These are phyloP conservation scores for Pomatorhinus ruficollis DNA, from an alignment of 2,113 vertebrate genomes.

Conservation along the genomic window DNA sequence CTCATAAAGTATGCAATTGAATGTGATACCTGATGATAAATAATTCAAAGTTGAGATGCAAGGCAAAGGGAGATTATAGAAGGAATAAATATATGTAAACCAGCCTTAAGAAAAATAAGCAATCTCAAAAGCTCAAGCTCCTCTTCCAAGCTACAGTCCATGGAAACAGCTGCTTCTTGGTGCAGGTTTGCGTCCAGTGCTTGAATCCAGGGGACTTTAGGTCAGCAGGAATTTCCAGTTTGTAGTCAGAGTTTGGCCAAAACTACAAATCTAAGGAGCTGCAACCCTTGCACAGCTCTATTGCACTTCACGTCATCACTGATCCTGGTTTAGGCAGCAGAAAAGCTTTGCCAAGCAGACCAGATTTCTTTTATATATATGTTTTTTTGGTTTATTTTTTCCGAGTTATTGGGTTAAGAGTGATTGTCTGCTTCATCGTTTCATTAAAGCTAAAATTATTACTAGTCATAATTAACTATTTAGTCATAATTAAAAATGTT, in stretches of 20 bases:
- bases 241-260: background rate
- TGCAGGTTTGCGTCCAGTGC: background rate
- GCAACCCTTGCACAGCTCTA: background rate
- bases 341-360: background rate
- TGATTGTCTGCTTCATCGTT: background rate
- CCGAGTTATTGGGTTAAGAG: background rate
- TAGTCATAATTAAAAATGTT: background rate
- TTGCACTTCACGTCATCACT: background rate
- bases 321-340: background rate
- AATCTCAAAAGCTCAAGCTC: background rate
- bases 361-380: background rate
- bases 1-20: constrained; percentile 59
- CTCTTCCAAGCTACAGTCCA: background rate
- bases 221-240: background rate
- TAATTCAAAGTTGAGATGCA: constrained; percentile 32
- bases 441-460: background rate
- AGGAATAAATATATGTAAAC: background rate
- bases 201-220: background rate
- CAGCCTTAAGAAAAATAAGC: background rate
- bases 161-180: background rate
- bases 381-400: background rate
- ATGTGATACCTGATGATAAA: constrained; percentile 46
- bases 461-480: background rate
- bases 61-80: background rate
- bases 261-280: background rate